Evolutionary conservation across 2,797 vertebrate species (phyloP).

Genomic region (Urocyon cinereoargenteus): DNA sequence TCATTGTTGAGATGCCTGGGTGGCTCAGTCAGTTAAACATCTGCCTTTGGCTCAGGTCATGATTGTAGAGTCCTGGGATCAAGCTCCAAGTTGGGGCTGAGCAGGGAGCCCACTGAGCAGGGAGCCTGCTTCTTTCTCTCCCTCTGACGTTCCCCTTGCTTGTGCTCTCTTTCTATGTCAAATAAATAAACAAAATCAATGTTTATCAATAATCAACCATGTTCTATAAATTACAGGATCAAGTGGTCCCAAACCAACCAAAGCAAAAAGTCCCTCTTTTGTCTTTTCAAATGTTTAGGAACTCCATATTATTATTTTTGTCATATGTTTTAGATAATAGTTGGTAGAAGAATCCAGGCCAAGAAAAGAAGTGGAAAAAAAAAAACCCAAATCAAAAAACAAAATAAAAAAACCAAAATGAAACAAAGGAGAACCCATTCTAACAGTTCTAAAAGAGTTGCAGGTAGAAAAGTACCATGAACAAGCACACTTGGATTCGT

Average conservation of each 20-base stretch:
- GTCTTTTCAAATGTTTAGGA: not conserved
- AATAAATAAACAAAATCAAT: not conserved
- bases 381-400: not conserved
- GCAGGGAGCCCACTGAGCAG: no score
- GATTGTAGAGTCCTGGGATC: no score
- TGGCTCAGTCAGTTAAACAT: no score
- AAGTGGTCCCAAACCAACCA: not conserved
- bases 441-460: not conserved
- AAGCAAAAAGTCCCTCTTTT: not conserved
- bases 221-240: not conserved
- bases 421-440: not conserved
- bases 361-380: not conserved
- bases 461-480: not conserved
- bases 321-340: not conserved
- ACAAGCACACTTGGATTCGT: not conserved
- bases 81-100: no score
- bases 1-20: not conserved
- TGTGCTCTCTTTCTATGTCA: no score
- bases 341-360: not conserved
- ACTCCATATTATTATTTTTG: not conserved
- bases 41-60: no score
- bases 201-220: not conserved
- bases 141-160: no score
- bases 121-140: no score
- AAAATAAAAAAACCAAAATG: not conserved